phyloP scores from a whole-genome alignment of 2,113 vertebrate species.

The Melanostigma gelatinosum region DNA sequence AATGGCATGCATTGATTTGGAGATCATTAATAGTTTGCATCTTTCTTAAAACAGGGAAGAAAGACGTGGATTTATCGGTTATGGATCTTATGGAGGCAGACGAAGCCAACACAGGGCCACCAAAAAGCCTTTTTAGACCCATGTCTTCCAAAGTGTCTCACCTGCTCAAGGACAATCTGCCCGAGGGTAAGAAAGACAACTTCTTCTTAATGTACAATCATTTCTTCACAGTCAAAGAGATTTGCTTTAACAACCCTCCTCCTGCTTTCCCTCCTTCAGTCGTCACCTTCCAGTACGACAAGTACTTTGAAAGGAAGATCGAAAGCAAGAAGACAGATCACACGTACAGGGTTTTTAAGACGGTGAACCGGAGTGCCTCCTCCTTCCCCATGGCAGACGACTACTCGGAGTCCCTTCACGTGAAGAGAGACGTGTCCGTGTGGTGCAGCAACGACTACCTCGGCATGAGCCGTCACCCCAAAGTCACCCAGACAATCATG shows the following conservation, averaged over 20 bases:
- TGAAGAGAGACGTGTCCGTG: conserved; percentile 89
- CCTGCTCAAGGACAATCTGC: conserved; percentile 91
- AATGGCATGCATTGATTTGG: not conserved
- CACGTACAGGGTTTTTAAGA: conserved; percentile 95
- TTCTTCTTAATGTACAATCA: not conserved
- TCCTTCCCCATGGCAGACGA: conserved; percentile 94
- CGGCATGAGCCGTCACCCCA: conserved; percentile 93
- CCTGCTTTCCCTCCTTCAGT: conserved; percentile 71
- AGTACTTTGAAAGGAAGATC: conserved; percentile 93
- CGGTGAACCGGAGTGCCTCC: conserved; percentile 87
- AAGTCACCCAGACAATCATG: conserved; percentile 88
- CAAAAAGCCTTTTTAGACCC: conserved; percentile 84
- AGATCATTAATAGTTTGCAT: not conserved
- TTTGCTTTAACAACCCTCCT: not conserved
- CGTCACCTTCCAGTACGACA: conserved; percentile 90
- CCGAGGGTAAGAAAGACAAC: conserved; percentile 67
- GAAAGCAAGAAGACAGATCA: conserved; percentile 91
- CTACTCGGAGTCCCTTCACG: conserved; percentile 83
- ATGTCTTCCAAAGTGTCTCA: conserved; percentile 85
- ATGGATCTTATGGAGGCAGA: conserved; percentile 15
- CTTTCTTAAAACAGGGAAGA: conserved; percentile 42
- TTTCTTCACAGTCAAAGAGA: not conserved
- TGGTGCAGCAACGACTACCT: conserved; percentile 98
- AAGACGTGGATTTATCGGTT: conserved; percentile 41
- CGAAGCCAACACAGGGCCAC: not conserved